A percentile compares a stretch with the other conserved stretches of the same genome.
Evolutionary conservation across 2,888 invertebrate genomes (phyloP).

Genomic region (Dasypolia templi): DNA sequence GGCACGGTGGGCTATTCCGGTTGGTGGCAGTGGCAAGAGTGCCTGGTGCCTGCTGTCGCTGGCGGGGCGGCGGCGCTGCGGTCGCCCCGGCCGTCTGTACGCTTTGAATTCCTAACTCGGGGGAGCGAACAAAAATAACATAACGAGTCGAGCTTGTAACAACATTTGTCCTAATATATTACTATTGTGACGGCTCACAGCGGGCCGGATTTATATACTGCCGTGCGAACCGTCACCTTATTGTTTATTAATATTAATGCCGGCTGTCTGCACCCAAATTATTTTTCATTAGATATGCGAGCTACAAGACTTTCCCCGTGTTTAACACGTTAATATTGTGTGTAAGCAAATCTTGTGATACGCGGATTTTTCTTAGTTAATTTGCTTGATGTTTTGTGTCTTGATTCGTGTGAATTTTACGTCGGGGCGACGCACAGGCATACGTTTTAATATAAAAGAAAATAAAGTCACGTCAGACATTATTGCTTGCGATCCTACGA

Average conservation of each 20-base stretch:
- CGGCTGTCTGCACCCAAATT: slow-evolving; percentile 82
- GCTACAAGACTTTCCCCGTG: slow-evolving; percentile 71
- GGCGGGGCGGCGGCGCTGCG: slow-evolving; percentile 41
- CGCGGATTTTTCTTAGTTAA: slow-evolving; percentile 72
- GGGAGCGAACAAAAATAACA: slow-evolving; percentile 88
- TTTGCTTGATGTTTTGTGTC: slow-evolving; percentile 68
- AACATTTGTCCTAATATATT: slow-evolving; percentile 90
- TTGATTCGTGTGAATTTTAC: slow-evolving; percentile 59
- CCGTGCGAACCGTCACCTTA: slow-evolving; percentile 86
- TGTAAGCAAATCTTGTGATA: slow-evolving; percentile 81
- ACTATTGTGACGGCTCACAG: slow-evolving; percentile 87
- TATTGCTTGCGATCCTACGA: slow-evolving; percentile 45
- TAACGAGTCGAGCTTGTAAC: slow-evolving; percentile 88
- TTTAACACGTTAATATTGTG: slow-evolving; percentile 77
- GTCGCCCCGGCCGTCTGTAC: slow-evolving; percentile 67
- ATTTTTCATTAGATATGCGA: slow-evolving; percentile 84
- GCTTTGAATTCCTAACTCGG: slow-evolving; percentile 77
- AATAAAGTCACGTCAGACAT: slow-evolving; percentile 36
- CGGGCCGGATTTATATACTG: slow-evolving; percentile 85
- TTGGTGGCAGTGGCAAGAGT: slow-evolving; percentile 34
- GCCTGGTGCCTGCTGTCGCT: slow-evolving; percentile 59
- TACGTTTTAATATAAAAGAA: slow-evolving; percentile 56
- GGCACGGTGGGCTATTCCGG: slow-evolving; percentile 46
- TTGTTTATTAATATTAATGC: slow-evolving; percentile 88
- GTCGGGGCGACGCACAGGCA: slow-evolving; percentile 22